phyloP scores from a whole-genome alignment of 2,113 vertebrate genomes.

The Aphyosemion australe region DNA sequence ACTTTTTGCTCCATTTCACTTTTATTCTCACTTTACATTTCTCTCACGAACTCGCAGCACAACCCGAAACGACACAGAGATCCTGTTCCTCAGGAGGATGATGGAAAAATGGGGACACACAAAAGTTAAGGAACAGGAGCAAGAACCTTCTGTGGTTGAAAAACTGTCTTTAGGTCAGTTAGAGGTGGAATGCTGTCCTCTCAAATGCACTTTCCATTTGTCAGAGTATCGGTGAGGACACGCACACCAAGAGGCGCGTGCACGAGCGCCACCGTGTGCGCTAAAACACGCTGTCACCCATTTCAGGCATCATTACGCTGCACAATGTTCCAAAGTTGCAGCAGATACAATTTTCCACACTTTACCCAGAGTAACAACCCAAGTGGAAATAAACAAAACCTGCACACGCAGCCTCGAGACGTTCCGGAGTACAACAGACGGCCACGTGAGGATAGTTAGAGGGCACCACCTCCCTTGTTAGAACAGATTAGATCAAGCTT shows the following conservation, averaged over 20 bases:
- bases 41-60: neutral
- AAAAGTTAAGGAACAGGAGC: constrained; percentile 16
- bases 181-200: constrained; percentile 54
- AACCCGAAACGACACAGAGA: constrained; percentile 15
- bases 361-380: constrained; percentile 37
- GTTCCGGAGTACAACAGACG: constrained; percentile 18
- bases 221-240: constrained; percentile 48
- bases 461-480: constrained; percentile 13
- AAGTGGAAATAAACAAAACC: constrained; percentile 53
- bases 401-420: constrained; percentile 25
- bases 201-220: constrained; percentile 62
- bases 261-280: constrained; percentile 17
- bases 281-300: constrained; percentile 38
- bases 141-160: constrained; percentile 9
- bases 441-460: constrained; percentile 4
- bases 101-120: neutral
- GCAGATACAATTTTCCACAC: constrained; percentile 52
- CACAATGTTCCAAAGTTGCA: constrained; percentile 48
- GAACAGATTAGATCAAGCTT: constrained; percentile 2
- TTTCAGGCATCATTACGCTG: constrained; percentile 65
- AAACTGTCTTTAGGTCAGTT: constrained; percentile 45
- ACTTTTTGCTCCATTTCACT: neutral
- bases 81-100: constrained; percentile 3
- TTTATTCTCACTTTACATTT: neutral
- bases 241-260: constrained; percentile 8